phyloP scores from a whole-genome alignment of 2,888 invertebrate genomes.

The Drosophila fulvimacula region DNA sequence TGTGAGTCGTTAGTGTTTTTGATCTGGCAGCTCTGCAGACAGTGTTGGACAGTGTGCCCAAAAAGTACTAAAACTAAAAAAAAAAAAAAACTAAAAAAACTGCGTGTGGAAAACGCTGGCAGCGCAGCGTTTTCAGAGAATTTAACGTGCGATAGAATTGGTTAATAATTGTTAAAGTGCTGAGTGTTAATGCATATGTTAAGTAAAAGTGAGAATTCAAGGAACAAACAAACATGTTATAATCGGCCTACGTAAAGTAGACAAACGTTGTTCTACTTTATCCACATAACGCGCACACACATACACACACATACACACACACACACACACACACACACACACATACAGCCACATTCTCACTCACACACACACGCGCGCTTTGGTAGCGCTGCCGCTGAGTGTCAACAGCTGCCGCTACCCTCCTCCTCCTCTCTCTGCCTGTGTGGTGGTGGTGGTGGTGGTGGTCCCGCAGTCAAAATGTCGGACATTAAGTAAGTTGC shows the following conservation, averaged over 20 bases:
- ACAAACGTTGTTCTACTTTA: constrained; percentile 65
- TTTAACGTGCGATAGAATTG: constrained; percentile 32
- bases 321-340: no score
- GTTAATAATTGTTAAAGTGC: constrained; percentile 18
- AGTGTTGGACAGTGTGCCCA: constrained; percentile 37
- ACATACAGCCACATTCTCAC: background rate
- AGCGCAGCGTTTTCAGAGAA: constrained; percentile 51
- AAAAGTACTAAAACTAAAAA: constrained; percentile 46
- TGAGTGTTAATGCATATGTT: constrained; percentile 18
- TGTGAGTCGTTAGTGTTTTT: background rate
- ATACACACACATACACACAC: constrained; percentile 25
- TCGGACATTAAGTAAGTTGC: constrained; percentile 84
- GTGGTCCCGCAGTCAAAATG: constrained; percentile 78
- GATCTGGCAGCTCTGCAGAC: constrained; percentile 27
- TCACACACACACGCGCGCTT: constrained; percentile 23
- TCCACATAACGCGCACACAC: constrained; percentile 64
- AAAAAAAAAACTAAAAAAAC: constrained; percentile 43
- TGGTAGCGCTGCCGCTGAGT: constrained; percentile 57
- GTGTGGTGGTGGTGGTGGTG: constrained; percentile 45
- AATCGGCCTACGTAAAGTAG: constrained; percentile 51
- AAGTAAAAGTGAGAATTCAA: constrained; percentile 29
- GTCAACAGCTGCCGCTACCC: constrained; percentile 68
- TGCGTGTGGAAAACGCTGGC: constrained; percentile 64
- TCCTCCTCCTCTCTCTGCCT: constrained; percentile 27
- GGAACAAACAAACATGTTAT: constrained; percentile 42